Conservation (phyloP, 2,113 vertebrate genomes). For the Marmota flaviventris region DNA sequence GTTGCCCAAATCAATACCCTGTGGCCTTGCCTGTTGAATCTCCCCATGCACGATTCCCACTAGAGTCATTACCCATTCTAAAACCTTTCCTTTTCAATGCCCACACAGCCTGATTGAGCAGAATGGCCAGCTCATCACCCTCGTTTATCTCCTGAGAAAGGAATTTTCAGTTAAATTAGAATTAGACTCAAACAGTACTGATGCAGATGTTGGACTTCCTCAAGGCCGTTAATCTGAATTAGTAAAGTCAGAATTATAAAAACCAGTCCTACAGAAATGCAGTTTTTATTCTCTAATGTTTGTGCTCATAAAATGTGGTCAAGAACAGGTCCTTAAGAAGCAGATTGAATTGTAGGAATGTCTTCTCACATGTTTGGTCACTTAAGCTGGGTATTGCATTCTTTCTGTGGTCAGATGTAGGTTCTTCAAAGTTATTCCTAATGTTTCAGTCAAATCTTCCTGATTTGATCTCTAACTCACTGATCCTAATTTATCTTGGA, state of each 20-base stretch:
- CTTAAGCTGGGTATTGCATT: not conserved
- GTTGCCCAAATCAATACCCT: not conserved
- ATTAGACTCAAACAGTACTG: constrained; percentile 65
- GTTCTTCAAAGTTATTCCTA: not conserved
- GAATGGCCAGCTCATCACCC: constrained; percentile 78
- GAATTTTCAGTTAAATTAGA: constrained; percentile 82
- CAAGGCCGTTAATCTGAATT: constrained; percentile 74
- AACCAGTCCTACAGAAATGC: not conserved
- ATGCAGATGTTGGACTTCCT: constrained; percentile 60
- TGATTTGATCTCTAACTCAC: not conserved
- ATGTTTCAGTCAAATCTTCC: not conserved
- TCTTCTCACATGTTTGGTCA: not conserved
- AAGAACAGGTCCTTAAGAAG: not conserved
- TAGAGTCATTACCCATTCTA: constrained; percentile 70
- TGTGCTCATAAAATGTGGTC: not conserved
- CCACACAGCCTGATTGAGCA: constrained; percentile 77
- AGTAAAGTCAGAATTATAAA: constrained; percentile 70
- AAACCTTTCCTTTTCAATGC: constrained; percentile 76
- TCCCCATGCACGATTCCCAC: constrained; percentile 66
- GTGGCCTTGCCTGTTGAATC: constrained; percentile 57
- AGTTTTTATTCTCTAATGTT: not conserved
- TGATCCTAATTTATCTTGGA: not conserved
- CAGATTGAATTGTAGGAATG: not conserved
- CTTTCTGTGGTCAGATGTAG: not conserved
- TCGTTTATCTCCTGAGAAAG: constrained; percentile 70